Base-by-base conservation (phyloP, 2,797 vertebrate genomes). In the Chiroxiphia lanceolata region DNA sequence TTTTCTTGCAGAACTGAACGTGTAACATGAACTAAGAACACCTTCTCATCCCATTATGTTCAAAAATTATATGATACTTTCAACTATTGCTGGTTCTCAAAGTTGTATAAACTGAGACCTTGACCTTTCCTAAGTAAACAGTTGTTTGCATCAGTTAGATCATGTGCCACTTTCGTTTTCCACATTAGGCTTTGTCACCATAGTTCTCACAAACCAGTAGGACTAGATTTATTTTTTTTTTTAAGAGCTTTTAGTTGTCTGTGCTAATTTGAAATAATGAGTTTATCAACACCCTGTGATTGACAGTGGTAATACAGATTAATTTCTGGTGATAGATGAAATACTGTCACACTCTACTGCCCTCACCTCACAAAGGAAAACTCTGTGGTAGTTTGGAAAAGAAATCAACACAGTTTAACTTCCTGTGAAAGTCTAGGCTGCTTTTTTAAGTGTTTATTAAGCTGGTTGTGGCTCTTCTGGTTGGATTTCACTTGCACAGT, bases 21-120 rank as follows among this genome's bases (percentile, higher is more conserved):
- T 56, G 25, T 65, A 45, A 7, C 11, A 9, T 0, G 29, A 34
- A 10, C 21, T 25, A 9, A 59, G 34, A 75, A n/a, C 25, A 36
- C 1, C 7, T 8, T 4, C 6, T 27, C 3, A 19, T 12, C 12
- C 42, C 4, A 1, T 22, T 74, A 34, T 5, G 3, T 61, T 50
- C 38, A 18, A 33, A 4, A 13, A 6, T 18, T 31, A 63, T 70
- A 1, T 19, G 7, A 9, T n/a, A 1, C 31, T 79, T 59, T n/a
- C 25, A 71, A 23, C 63, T 6, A 1, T 27, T 94, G 33, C 31
- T 61, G 6, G 10, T 38, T 89, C 63, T 89, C 33, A 25, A 8
- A 69, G 23, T 16, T 44, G 21, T 42, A 1, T 51, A 33, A 93
- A 20, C 23, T 27, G 54, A 57, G 57, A 51, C 38, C 11, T 44